A percentile compares a stretch with the other conserved stretches of the same genome.
phyloP scores from a whole-genome alignment of 2,888 invertebrate species.

The Tinea pellionella region DNA sequence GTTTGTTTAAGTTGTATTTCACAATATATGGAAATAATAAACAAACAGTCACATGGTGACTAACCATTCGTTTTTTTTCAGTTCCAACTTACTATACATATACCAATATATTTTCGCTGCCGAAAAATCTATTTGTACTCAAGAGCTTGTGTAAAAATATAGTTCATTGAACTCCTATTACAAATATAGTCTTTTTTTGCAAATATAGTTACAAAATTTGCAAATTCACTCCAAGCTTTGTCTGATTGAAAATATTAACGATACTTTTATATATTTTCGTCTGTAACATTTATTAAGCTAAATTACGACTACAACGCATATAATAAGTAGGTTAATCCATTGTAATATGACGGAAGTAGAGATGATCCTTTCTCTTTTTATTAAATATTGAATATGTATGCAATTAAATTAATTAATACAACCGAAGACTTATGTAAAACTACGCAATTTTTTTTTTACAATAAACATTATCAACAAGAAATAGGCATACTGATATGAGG shows the following conservation, averaged over 20 bases:
- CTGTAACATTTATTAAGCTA: background rate
- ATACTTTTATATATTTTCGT: background rate
- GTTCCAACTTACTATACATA: background rate
- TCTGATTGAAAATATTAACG: background rate
- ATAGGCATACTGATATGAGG: slow-evolving; percentile 22
- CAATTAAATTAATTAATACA: background rate
- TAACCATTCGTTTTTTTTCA: background rate
- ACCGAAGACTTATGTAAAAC: background rate
- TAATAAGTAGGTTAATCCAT: slow-evolving; percentile 16
- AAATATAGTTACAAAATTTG: background rate
- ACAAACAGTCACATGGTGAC: too few species aligned
- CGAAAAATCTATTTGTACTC: background rate
- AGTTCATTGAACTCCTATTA: background rate
- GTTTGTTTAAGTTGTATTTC: too few species aligned
- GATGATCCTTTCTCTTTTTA: slow-evolving; percentile 16
- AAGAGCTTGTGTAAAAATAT: background rate
- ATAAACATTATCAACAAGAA: slow-evolving; percentile 6
- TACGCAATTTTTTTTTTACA: background rate
- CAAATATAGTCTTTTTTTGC: background rate
- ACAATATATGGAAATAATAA: too few species aligned
- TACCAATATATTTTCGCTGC: background rate
- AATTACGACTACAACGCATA: slow-evolving; percentile 3
- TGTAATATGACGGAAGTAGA: slow-evolving; percentile 16
- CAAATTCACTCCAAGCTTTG: background rate
- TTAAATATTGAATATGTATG: background rate